Evolutionary conservation across 2,888 invertebrate genomes (phyloP), one percentile per base, ranked within the genome.

Genomic region (Fissipunctia ypsillon): DNA sequence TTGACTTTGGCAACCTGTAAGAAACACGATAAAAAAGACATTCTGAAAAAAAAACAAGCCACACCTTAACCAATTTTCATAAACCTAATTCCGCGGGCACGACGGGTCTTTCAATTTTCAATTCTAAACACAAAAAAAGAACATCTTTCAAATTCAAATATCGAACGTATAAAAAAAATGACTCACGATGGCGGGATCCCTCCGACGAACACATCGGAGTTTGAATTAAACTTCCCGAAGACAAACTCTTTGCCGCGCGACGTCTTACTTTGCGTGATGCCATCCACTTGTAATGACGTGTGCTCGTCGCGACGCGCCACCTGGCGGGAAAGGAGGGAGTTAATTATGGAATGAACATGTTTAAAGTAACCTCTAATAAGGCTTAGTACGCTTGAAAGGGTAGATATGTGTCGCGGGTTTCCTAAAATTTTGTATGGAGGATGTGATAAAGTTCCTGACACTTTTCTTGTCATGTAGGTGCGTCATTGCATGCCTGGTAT

Each of bases 131-230:
- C 25, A 64, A 31, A 60, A 25, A 48, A 25, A 45, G 43, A 12
- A 59, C 16, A n/a, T n/a, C 25, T 41, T n/a, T 4, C 25, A 54
- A 74, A 65, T 73, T 80, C 45, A 54, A 56, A 75, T 31, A 25
- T n/a, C 3, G 28, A 61, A 65, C 10, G 19, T 19, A 59, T 22
- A 52, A 78, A 45, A 64, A 63, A 69, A 76, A 66, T 63, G 43
- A 96, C 97, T 96, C 90, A 97, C 98, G 98, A 98, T 79, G 98
- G 97, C 81, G 99, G 99, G 97, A 99, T 98, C 43, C 99, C 99
- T n/a, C 99, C 99, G 83, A 99, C 97, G 95, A 98, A 99, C 76
- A 99, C 98, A 94, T 98, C 99, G 45, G 99, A 99, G 95, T 99
- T 99, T 81, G 98, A 98, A 80, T 97, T 97, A 91, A 98, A 97